Base-by-base conservation (phyloP, 2,888 invertebrate genomes). In the Cylindroiulus punctatus region DNA sequence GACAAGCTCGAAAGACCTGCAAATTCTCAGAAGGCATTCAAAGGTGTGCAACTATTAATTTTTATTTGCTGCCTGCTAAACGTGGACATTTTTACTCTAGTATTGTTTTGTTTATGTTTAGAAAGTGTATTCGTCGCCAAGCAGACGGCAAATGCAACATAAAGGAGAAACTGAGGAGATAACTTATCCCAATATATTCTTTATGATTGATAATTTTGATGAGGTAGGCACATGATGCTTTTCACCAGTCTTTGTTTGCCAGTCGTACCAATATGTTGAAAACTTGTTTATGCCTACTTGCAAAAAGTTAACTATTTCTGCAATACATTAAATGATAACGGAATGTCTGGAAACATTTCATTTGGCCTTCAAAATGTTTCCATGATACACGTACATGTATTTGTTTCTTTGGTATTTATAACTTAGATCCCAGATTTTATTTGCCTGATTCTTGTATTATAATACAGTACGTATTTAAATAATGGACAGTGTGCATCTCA, bases 201-300 rank as follows among this genome's bases (percentile, higher is more conserved):
- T 99, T 92, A 98, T 98, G 95, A 98, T 99, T 87, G 99, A 99
- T 92, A 98, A 98, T 92, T 99, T 98, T 91, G 98, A 99, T 91
- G 98, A 98, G 94, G 98, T 96, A 90, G 30, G 40, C 40, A 82
- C 36, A 36, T 32, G 7, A 44, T 40, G 30, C 19, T 30, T 82
- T 8, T 82, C 12, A n/a, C 12, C 17, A 22, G 3, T 19, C 4
- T 22, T 85, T 22, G 5, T 36, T 82, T 32, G 26, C 17, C n/a
- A 82, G 17, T n/a, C n/a, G n/a, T n/a, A n/a, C n/a, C n/a, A n/a
- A n/a, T n/a, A n/a, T n/a, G n/a, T n/a, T n/a, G n/a, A n/a, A n/a
- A n/a, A n/a, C n/a, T n/a, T n/a, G n/a, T n/a, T n/a, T n/a, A n/a
- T n/a, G n/a, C n/a, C n/a, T n/a, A n/a, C n/a, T n/a, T n/a, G n/a